Base-by-base conservation (phyloP, 2,113 vertebrate genomes). In the Atlantisia rogersi region DNA sequence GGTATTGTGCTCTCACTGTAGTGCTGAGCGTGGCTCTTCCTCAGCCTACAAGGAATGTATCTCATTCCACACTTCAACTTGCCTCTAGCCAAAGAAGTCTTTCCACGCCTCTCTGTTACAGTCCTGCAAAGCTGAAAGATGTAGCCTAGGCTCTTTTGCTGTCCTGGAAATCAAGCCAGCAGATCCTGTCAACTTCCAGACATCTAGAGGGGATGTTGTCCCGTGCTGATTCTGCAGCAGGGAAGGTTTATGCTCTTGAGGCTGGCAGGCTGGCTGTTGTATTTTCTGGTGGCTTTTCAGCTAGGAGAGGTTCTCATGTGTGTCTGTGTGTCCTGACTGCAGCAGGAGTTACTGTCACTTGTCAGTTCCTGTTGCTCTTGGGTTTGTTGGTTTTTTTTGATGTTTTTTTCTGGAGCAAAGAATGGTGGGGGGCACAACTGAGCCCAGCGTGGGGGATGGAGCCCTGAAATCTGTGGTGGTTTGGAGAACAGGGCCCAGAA, bases 1-100 rank as follows among this genome's bases (percentile, higher is more conserved):
- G 99, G 99, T 99, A 98, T 53, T 35, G 78, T 94, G 40, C 42
- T 86, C 69, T 24, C 12, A 11, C 81, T 29, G 15, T 40, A 37
- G 35, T 3, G 3, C 25, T 15, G 55, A 21, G 55, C n/a, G 5
- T 48, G 40, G 83, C 81, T 79, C 26, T 58, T 84, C 44, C 28
- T 67, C 37, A 83, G 0, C 31, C 28, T 32, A 0, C 8, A 15
- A 40, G 94, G 84, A 20, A 6, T 48, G n/a, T 35, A 6, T 68
- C 58, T 77, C 6, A 0, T 78, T 56, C 68, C 82, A 46, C 1
- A 8, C 73, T 85, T 78, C 15, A 83, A 9, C 58, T 24, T 67
- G 9, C 55, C n/a, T 77, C 29, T 73, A 52, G 39, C 79, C 53
- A 60, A 35, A 58, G 59, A 26, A 81, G 9, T 32, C 37, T 75